phyloP scores from a whole-genome alignment of 2,888 invertebrate species.

The Neoascia interrupta region DNA sequence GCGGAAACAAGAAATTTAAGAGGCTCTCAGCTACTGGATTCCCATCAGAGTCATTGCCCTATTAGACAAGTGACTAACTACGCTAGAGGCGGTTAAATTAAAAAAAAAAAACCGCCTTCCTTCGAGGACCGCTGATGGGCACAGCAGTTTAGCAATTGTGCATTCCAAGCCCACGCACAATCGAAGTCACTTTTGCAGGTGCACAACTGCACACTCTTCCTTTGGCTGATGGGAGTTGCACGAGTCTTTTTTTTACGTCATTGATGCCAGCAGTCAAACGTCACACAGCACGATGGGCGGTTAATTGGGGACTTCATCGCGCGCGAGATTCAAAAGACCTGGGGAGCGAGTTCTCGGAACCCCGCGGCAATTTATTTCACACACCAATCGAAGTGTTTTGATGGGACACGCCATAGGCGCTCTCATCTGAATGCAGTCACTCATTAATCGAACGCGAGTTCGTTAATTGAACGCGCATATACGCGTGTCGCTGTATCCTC shows the following conservation, averaged over 20 bases:
- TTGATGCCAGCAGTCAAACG: not conserved
- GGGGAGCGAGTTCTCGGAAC: slow-evolving; percentile 22
- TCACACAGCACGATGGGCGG: slow-evolving; percentile 61
- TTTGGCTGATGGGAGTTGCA: no score
- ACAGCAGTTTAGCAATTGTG: no score
- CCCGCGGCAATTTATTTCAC: slow-evolving; percentile 26
- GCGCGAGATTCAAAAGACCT: slow-evolving; percentile 33
- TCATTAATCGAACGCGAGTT: slow-evolving; percentile 56
- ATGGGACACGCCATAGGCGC: slow-evolving; percentile 56
- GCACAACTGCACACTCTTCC: slow-evolving; percentile 24
- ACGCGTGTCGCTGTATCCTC: slow-evolving; percentile 17
- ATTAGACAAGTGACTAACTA: no score
- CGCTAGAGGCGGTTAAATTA: no score
- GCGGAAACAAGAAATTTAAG: no score
- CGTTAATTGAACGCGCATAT: slow-evolving; percentile 70
- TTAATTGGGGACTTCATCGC: slow-evolving; percentile 67
- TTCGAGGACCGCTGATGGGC: no score
- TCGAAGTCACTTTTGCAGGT: slow-evolving; percentile 56
- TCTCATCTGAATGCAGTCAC: slow-evolving; percentile 35
- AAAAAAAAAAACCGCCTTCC: no score
- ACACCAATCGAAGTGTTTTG: slow-evolving; percentile 65
- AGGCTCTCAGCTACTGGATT: no score
- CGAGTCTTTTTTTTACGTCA: no score
- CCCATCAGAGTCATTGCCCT: no score
- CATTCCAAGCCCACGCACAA: slow-evolving; percentile 67